phyloP scores from a whole-genome alignment of 2,113 vertebrate genomes.

The Eulemur macaco region DNA sequence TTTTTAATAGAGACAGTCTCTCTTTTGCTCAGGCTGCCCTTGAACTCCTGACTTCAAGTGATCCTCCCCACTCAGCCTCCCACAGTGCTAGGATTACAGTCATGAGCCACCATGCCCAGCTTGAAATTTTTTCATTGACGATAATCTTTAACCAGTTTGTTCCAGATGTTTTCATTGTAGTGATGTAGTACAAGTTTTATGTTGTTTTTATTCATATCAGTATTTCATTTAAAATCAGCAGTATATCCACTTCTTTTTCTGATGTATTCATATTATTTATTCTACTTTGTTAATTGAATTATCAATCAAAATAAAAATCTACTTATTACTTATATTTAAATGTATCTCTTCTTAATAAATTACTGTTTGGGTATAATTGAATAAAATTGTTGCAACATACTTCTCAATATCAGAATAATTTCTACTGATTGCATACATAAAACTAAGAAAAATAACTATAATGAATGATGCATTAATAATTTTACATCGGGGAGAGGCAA shows the following conservation, averaged over 20 bases:
- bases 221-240: background rate
- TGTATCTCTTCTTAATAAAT: background rate
- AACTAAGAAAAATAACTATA: background rate
- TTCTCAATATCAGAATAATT: background rate
- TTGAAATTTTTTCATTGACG: background rate
- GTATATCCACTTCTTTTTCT: background rate
- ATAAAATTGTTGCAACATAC: background rate
- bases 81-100: too few species aligned
- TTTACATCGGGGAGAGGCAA: too few species aligned
- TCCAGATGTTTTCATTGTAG: background rate
- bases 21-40: too few species aligned
- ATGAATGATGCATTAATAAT: background rate
- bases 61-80: too few species aligned
- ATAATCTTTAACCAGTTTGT: background rate
- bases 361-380: background rate
- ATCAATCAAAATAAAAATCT: background rate
- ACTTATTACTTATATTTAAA: background rate
- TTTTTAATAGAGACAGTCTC: too few species aligned
- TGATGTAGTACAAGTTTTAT: background rate
- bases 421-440: background rate
- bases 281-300: background rate
- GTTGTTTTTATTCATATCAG: background rate
- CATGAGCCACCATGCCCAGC: too few species aligned
- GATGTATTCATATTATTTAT: background rate
- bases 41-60: too few species aligned